phyloP scores from a whole-genome alignment of 2,113 vertebrate genomes.

The Odontophorus gujanensis region DNA sequence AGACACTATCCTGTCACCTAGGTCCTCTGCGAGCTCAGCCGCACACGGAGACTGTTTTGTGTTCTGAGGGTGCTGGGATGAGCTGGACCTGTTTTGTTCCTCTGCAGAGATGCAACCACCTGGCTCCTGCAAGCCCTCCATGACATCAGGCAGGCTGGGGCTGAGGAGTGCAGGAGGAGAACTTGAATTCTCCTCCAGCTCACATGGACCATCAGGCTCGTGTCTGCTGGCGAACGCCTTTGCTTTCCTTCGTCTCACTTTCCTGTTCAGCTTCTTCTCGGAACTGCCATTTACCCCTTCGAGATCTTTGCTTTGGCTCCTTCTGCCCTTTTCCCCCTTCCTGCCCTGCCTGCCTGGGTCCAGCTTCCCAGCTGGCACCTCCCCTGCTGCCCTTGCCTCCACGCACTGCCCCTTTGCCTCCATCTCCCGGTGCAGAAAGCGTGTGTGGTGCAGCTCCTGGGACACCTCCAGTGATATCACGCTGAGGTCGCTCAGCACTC shows the following conservation, averaged over 20 bases:
- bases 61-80: background rate
- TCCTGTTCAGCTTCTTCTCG: slow-evolving; percentile 45
- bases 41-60: background rate
- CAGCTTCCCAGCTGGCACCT: rapidly evolving
- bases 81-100: background rate
- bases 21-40: background rate
- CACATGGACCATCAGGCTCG: background rate
- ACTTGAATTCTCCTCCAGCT: background rate
- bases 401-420: rapidly evolving
- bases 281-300: background rate
- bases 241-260: slow-evolving; percentile 38
- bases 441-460: background rate
- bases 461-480: background rate
- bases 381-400: background rate
- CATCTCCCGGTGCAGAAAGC: background rate
- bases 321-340: slow-evolving; percentile 21
- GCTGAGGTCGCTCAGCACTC: background rate
- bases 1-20: background rate
- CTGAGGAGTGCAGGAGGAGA: slow-evolving; percentile 67
- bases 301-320: background rate
- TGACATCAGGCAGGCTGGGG: slow-evolving; percentile 69
- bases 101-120: background rate
- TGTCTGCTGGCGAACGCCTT: slow-evolving; percentile 7
- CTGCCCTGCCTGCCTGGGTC: background rate
- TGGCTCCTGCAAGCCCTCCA: background rate